Evolutionary conservation across 2,113 vertebrate species (phyloP), one percentile per base, ranked within the genome.

Genomic region (Pungitius pungitius): DNA sequence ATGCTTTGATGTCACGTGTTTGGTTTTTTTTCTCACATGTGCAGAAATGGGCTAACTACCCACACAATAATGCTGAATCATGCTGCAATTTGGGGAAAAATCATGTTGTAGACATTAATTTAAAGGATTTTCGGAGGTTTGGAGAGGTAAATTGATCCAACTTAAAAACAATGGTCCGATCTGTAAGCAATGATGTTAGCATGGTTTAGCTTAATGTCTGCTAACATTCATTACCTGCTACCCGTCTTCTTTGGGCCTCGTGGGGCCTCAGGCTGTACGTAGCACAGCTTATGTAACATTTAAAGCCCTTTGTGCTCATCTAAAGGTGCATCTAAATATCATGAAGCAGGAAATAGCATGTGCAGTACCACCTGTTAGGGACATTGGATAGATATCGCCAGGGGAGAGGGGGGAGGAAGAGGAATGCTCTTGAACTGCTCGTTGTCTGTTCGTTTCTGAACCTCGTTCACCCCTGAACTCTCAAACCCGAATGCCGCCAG

Each of bases 321-420:
- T 85, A 83, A 87, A 87, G 72, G 72, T 64, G 49, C 74, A 82
- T 88, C 81, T 83, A 80, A 75, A 83, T 69, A 69, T 81, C 81
- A 84, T 78, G 75, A 73, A 76, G 81, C 81, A 85, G 85, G 84
- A 88, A 89, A 81, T 39, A 65, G 78, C 80, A 77, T 76, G 77
- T 63, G 30, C 49, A 69, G 58, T 66, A 62, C 74, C 76, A 77
- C 69, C 74, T 81, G 79, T 52, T 71, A 73, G 72, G 42, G 43
- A 69, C 77, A 78, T 69, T 27, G 73, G 67, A 77, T 14, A 56
- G 57, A 76, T 73, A 72, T 61, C 17, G 71, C 40, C 45, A 57
- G 64, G 55, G 22, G 67, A 42, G 39, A 59, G 56, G 59, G 56
- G 58, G 45, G 63, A 81, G n/a, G 64, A 61, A 8, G 45, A 57